phyloP scores from a whole-genome alignment of 2,113 vertebrate species.

The Cyprinodon variegatus region DNA sequence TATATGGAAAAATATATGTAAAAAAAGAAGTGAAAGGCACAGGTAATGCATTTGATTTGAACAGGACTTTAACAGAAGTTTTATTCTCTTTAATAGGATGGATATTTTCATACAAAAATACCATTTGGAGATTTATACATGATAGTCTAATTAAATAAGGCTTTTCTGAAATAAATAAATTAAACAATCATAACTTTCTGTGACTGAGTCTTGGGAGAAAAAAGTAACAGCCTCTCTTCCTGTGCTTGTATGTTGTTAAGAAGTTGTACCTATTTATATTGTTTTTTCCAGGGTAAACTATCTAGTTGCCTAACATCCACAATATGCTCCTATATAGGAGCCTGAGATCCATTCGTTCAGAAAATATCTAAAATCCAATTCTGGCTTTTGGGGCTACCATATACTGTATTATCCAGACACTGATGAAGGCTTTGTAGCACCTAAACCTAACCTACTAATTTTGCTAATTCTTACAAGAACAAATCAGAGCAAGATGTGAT shows the following conservation, averaged over 20 bases:
- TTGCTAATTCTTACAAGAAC: background rate
- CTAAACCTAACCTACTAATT: background rate
- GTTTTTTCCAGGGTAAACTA: background rate
- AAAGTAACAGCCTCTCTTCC: conserved; percentile 1
- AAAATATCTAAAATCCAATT: background rate
- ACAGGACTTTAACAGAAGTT: background rate
- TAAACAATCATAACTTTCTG: background rate
- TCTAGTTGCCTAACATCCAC: conserved; percentile 6
- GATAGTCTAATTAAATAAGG: background rate
- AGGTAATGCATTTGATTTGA: background rate
- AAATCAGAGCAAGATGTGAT: background rate
- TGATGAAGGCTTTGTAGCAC: background rate
- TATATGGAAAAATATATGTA: conserved; percentile 1
- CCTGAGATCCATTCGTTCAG: background rate
- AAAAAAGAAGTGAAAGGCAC: background rate
- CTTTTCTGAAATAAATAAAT: background rate
- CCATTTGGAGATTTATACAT: no score
- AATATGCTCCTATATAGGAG: background rate
- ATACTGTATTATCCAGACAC: background rate
- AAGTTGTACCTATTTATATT: conserved; percentile 10
- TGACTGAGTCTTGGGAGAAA: background rate
- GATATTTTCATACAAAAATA: background rate
- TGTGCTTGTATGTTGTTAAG: background rate
- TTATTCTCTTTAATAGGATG: background rate
- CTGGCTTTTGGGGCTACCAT: background rate